Conservation (phyloP, 2,888 invertebrate genomes). For the Rhagophthalmus giganteus region DNA sequence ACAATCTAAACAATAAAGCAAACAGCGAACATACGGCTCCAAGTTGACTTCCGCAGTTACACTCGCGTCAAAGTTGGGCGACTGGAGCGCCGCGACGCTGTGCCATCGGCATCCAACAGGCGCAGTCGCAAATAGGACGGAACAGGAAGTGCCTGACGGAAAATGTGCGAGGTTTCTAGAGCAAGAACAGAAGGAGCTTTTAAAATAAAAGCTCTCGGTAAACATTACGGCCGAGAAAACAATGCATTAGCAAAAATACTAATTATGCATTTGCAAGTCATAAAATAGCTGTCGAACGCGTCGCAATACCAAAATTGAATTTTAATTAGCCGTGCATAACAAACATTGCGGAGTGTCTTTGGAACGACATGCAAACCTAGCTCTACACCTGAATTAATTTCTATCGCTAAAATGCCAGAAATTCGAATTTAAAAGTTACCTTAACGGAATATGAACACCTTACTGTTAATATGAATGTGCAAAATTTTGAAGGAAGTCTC, state of each 20-base stretch:
- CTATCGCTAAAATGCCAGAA: no score
- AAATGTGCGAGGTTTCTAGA: conserved; percentile 34
- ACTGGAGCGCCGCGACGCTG: conserved; percentile 42
- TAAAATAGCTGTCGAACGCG: conserved; percentile 7
- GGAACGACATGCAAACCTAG: neutral
- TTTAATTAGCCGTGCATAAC: neutral
- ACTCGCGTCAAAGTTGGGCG: conserved; percentile 35
- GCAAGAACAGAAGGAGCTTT: conserved; percentile 28
- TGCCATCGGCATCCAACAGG: conserved; percentile 37
- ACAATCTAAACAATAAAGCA: conserved; percentile 14
- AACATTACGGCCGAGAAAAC: conserved; percentile 19
- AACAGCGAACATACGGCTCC: conserved; percentile 26
- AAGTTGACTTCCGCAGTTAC: conserved; percentile 35
- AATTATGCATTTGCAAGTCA: conserved; percentile 10
- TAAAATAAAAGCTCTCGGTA: conserved; percentile 24
- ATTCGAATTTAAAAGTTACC: no score
- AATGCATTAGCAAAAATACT: conserved; percentile 18
- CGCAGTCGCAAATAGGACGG: conserved; percentile 37
- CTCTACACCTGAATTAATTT: no score
- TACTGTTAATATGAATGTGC: no score
- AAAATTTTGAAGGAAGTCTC: no score
- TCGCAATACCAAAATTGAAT: neutral
- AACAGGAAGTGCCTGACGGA: conserved; percentile 34
- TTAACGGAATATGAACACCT: no score
- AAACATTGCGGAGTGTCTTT: neutral